A percentile compares a stretch with the other conserved stretches of the same genome.
Conservation (phyloP, 2,797 vertebrate genomes). For the Schizopygopsis pylzovi region DNA sequence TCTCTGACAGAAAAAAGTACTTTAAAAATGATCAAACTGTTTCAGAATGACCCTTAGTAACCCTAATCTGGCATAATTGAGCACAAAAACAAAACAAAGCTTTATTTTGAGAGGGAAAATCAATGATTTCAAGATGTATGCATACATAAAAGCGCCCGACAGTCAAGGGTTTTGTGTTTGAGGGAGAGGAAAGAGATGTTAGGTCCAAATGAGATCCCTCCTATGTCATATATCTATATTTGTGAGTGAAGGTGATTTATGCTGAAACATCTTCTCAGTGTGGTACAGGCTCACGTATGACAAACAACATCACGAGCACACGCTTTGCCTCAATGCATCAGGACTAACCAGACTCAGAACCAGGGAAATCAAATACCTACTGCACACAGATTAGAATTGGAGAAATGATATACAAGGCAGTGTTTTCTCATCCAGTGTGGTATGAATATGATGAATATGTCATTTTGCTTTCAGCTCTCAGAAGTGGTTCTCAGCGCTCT, state of each 20-base stretch:
- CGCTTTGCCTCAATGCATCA: constrained; percentile 17
- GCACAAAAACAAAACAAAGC: background rate
- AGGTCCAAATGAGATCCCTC: constrained; percentile 37
- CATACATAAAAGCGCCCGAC: background rate
- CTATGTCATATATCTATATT: constrained; percentile 48
- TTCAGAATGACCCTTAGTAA: background rate
- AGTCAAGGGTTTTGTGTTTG: constrained; percentile 17
- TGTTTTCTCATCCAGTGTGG: background rate
- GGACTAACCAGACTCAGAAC: background rate
- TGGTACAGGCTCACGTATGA: no score
- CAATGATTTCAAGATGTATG: constrained; percentile 21
- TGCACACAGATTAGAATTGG: background rate
- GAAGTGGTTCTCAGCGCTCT: constrained; percentile 88
- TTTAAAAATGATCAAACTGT: background rate
- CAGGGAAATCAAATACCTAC: background rate
- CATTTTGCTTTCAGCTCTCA: constrained; percentile 80
- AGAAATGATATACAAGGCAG: background rate
- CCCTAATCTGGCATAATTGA: background rate
- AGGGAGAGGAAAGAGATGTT: constrained; percentile 18
- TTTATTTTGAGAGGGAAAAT: background rate
- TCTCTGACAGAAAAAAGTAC: background rate
- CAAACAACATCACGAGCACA: constrained; percentile 25
- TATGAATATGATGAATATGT: constrained; percentile 26
- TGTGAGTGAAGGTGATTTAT: constrained; percentile 61
- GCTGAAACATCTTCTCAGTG: constrained; percentile 55